Percentiles rank a stretch among this genome's conserved stretches.
Evolutionary conservation across 1,140 invertebrate genomes (phyloP).

Genomic region (Aethina tumida): DNA sequence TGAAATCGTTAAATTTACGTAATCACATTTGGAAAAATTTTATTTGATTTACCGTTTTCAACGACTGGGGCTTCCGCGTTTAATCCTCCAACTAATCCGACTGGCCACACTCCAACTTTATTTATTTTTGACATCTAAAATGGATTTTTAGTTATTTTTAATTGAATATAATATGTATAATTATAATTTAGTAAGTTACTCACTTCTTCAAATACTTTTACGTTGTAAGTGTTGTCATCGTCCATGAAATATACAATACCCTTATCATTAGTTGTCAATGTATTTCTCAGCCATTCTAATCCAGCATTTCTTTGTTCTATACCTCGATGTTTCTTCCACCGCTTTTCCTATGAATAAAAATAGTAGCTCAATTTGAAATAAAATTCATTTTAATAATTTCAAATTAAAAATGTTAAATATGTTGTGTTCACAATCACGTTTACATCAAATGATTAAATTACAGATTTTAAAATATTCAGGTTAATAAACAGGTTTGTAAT

Average conservation of each 20-base stretch:
- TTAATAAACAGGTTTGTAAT: too few relatives aligned
- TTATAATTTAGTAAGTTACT: too few relatives aligned
- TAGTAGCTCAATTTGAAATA: too few relatives aligned
- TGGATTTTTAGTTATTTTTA: neutral
- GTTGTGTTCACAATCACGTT: too few relatives aligned
- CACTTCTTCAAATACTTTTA: conserved; percentile 86
- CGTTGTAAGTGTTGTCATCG: conserved; percentile 93
- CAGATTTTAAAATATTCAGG: too few relatives aligned
- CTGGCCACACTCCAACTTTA: conserved; percentile 94
- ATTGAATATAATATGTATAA: conserved; percentile 5
- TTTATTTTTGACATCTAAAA: conserved; percentile 67
- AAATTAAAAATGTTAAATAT: too few relatives aligned
- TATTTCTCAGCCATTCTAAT: conserved; percentile 77
- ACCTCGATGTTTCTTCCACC: conserved; percentile 87
- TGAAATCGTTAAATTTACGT: conserved; percentile 13
- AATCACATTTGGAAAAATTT: neutral
- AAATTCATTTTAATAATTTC: too few relatives aligned
- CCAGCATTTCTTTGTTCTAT: conserved; percentile 90
- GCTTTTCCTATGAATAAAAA: conserved; percentile 52
- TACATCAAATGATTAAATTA: too few relatives aligned
- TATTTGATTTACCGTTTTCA: conserved; percentile 27
- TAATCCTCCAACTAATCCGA: conserved; percentile 86
- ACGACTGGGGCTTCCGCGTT: conserved; percentile 77
- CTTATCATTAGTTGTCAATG: conserved; percentile 43
- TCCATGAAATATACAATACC: conserved; percentile 97